Conservation (phyloP, 2,113 vertebrate species). For the Todiramphus saurophagus region DNA sequence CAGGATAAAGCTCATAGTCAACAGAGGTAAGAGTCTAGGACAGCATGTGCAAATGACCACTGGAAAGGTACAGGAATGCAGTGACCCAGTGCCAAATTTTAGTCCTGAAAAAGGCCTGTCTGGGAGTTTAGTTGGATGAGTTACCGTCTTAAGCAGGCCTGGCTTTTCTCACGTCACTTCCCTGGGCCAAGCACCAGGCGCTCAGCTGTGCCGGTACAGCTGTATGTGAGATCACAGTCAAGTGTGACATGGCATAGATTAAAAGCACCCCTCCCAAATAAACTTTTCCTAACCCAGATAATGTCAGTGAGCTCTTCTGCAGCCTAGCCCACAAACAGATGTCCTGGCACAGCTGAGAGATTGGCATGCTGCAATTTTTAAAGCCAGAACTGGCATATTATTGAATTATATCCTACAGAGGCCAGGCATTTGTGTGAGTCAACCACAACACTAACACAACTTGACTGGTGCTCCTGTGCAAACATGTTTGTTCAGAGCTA, state of each 20-base stretch:
- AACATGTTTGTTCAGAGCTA: not conserved
- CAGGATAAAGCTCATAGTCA: not conserved
- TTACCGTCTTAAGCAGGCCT: conserved; percentile 1
- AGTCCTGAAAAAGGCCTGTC: not conserved
- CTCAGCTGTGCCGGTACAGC: conserved; percentile 59
- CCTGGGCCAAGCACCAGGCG: not conserved
- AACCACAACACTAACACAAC: conserved; percentile 13
- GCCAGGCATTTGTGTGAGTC: conserved; percentile 28
- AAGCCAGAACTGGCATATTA: conserved; percentile 39
- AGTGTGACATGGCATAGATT: not conserved
- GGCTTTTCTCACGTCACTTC: not conserved
- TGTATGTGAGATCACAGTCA: conserved; percentile 57
- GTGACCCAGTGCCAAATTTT: not conserved
- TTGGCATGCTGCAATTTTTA: conserved; percentile 21
- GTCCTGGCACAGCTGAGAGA: conserved; percentile 37
- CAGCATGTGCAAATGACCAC: not conserved
- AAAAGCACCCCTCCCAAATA: conserved; percentile 38
- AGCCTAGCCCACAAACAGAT: conserved; percentile 58
- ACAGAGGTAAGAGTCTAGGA: not conserved
- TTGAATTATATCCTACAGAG: conserved; percentile 6
- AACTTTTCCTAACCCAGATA: conserved; percentile 40
- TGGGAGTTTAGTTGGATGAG: not conserved
- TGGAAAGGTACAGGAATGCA: not conserved
- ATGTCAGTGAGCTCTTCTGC: conserved; percentile 33
- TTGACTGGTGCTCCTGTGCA: conserved; percentile 8